Percentiles rank a stretch among this genome's conserved stretches.
Conservation (phyloP, 2,113 vertebrate species). For the Oxyruncus cristatus region DNA sequence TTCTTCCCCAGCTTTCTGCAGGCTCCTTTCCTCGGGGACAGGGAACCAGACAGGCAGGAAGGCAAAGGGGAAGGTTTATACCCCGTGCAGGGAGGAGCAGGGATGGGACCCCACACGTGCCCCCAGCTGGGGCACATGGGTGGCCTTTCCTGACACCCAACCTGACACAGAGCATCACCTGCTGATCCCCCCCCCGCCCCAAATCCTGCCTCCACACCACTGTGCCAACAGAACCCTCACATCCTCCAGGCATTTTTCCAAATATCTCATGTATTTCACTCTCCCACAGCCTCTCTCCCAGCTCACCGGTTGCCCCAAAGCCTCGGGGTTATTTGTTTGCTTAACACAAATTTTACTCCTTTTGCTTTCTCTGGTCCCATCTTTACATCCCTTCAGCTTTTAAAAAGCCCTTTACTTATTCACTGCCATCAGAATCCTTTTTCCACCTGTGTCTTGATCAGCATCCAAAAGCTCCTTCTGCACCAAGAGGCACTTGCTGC, state of each 20-base stretch:
- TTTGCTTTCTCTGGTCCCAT: neutral
- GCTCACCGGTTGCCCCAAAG: neutral
- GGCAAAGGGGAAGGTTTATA: no score
- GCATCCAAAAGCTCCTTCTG: neutral
- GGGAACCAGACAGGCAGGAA: neutral
- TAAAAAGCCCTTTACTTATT: neutral
- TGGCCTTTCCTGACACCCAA: fast-evolving
- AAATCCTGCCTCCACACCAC: neutral
- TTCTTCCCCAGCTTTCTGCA: neutral
- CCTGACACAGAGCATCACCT: fast-evolving
- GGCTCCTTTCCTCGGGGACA: neutral
- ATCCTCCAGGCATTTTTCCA: fast-evolving
- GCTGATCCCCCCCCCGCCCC: fast-evolving
- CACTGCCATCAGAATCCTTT: neutral
- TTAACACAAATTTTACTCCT: neutral
- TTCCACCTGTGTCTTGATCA: neutral
- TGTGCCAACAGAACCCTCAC: neutral
- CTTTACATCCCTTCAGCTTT: neutral
- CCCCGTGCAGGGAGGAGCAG: neutral
- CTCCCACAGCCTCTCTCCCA: neutral
- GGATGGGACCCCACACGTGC: fast-evolving
- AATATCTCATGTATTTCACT: fast-evolving
- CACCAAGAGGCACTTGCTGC: neutral
- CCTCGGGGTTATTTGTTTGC: neutral
- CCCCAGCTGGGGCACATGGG: neutral